These are phyloP conservation scores for Drosophila conformis DNA, from an alignment of 2,888 invertebrate species.

Conservation along the genomic window DNA sequence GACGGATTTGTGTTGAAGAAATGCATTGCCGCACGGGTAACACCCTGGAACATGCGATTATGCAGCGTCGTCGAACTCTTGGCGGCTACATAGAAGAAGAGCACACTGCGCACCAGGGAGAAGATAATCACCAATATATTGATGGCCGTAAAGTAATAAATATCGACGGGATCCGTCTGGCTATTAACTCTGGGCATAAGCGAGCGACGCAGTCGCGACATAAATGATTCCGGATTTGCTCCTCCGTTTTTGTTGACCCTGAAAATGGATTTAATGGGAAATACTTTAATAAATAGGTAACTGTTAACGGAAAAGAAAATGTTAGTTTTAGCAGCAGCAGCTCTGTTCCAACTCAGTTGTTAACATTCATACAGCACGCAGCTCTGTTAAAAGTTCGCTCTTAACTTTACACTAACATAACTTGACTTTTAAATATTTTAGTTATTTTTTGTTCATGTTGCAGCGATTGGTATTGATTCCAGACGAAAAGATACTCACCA, in stretches of 20 bases:
- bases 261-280: not conserved
- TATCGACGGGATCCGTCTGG: conserved; percentile 76
- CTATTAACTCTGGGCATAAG: conserved; percentile 64
- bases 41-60: conserved; percentile 92
- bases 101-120: conserved; percentile 83
- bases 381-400: not conserved
- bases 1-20: conserved; percentile 96
- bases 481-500: conserved; percentile 86
- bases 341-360: not conserved
- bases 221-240: conserved; percentile 53
- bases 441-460: not conserved
- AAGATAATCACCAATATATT: conserved; percentile 84
- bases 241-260: conserved; percentile 81
- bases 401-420: not conserved
- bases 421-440: not conserved
- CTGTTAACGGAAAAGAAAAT: not conserved
- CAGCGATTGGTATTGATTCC: too few relatives aligned
- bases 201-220: conserved; percentile 67
- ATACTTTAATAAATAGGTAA: too few relatives aligned
- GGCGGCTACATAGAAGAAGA: conserved; percentile 88
- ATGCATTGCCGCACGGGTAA: conserved; percentile 92
- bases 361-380: not conserved
- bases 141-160: conserved; percentile 86
- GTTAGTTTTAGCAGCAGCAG: not conserved
- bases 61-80: conserved; percentile 92